Percentiles rank a stretch among this genome's conserved stretches.
These are phyloP conservation scores for Melanotaenia nigrans DNA, from an alignment of 2,797 vertebrate species.

Conservation along the genomic window DNA sequence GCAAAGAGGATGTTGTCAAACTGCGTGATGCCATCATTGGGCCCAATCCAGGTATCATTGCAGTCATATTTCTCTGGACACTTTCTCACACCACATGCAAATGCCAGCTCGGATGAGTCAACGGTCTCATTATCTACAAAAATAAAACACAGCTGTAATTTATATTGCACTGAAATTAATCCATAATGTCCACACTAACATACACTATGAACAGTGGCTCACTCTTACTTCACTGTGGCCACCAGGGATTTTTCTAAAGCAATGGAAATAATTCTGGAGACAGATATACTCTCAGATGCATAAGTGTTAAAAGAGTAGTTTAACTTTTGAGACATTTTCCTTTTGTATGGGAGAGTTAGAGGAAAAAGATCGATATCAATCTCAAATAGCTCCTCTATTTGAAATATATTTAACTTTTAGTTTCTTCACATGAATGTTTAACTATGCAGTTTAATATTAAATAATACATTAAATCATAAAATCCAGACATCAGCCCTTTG, in stretches of 20 bases:
- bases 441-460: neutral
- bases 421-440: neutral
- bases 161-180: neutral
- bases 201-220: neutral
- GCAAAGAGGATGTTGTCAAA: constrained; percentile 99
- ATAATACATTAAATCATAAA: neutral
- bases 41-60: constrained; percentile 93
- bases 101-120: constrained; percentile 92
- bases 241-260: neutral
- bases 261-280: neutral
- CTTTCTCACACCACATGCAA: constrained; percentile 92
- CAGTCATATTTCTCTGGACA: constrained; percentile 93
- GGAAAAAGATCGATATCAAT: neutral
- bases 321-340: neutral
- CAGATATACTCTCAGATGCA: neutral
- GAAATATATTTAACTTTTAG: neutral
- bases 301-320: neutral
- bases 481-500: neutral
- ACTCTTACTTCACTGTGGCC: neutral
- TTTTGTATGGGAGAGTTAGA: neutral
- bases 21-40: constrained; percentile 98
- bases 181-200: neutral
- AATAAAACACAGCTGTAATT: neutral
- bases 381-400: neutral
- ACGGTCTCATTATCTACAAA: constrained; percentile 83